Base-by-base conservation (phyloP, 2,113 vertebrate species). In the Prolemur simus region DNA sequence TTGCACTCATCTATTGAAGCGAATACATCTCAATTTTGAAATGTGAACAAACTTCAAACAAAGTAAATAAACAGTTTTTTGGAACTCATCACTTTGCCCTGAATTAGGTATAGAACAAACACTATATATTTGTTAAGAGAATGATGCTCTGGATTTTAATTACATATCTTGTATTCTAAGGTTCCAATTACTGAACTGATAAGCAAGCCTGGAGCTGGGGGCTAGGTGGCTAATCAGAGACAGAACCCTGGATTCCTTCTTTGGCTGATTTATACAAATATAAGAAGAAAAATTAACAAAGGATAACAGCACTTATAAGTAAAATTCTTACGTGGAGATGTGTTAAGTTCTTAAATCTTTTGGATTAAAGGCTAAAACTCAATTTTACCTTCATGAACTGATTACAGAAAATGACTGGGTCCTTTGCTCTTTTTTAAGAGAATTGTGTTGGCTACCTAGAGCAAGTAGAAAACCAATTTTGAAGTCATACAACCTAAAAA, bases 11-110 rank as follows among this genome's bases (percentile, higher is more conserved):
- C 34, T 68, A 34, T 63, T 27, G 8, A 68, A n/a, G 15, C 12
- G 29, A 66, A 74, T 25, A 66, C 11, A 64, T 5, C 49, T 89
- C 90, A 54, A 93, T 77, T 94, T 23, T 73, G 66, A 94, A 97
- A 90, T 49, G 27, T 63, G 45, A 95, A 74, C 21, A 82, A 74
- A 71, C 12, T 73, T 64, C 47, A 94, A 91, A 87, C 63, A 49
- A 74, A 64, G 64, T 34, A 54, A 52, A 56, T 29, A 60, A 60
- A 60, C 5, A 39, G 34, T 42, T 63, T 58, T 80, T 88, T 49
- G 18, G 71, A 87, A 87, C 21, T 81, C 5, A 39, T 23, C 73
- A 49, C 42, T 89, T 56, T 89, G 47, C 47, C 58, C 7, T 91
- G 21, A 95, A 89, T 93, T 49, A 63, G 37, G n/a, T 27, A 83